Percentiles rank a stretch among this genome's conserved stretches.
Evolutionary conservation across 2,888 invertebrate species (phyloP).

Genomic region (Lepeophtheirus nordmannii): DNA sequence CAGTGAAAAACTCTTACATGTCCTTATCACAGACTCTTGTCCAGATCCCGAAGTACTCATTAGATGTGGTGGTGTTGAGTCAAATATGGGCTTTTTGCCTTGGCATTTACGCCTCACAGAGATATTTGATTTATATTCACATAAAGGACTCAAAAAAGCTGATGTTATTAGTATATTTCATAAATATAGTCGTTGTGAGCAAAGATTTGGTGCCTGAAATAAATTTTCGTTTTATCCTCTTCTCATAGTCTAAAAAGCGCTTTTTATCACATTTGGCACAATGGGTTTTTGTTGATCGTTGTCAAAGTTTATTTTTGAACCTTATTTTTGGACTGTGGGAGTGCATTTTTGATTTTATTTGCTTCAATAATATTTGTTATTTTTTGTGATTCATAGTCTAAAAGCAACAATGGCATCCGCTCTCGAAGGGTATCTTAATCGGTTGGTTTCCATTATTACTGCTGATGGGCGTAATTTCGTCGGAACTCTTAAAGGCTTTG

Average conservation of each 20-base stretch:
- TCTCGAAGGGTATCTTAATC: constrained; percentile 69
- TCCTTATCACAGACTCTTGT: background rate
- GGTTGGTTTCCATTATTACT: constrained; percentile 84
- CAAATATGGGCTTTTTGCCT: constrained; percentile 18
- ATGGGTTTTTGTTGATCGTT: background rate
- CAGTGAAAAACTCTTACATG: background rate
- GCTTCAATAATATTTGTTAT: background rate
- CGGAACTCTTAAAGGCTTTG: constrained; percentile 86
- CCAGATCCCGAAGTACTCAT: constrained; percentile 15
- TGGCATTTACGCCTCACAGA: constrained; percentile 24
- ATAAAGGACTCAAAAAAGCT: constrained; percentile 3
- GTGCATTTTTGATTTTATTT: background rate
- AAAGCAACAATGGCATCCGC: constrained; percentile 54
- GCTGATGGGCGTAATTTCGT: constrained; percentile 91
- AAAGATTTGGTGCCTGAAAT: constrained; percentile 21
- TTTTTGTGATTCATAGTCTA: background rate
- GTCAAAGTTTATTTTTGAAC: background rate
- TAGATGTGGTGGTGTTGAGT: background rate
- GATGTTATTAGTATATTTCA: constrained; percentile 6
- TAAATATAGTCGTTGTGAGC: constrained; percentile 22
- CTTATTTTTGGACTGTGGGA: background rate
- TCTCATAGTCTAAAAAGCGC: background rate
- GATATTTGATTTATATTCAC: constrained; percentile 9
- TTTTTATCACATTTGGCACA: background rate
- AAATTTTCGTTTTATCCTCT: background rate